Conservation (phyloP, 1,140 invertebrate genomes). For the Pogonomyrmex barbatus region DNA sequence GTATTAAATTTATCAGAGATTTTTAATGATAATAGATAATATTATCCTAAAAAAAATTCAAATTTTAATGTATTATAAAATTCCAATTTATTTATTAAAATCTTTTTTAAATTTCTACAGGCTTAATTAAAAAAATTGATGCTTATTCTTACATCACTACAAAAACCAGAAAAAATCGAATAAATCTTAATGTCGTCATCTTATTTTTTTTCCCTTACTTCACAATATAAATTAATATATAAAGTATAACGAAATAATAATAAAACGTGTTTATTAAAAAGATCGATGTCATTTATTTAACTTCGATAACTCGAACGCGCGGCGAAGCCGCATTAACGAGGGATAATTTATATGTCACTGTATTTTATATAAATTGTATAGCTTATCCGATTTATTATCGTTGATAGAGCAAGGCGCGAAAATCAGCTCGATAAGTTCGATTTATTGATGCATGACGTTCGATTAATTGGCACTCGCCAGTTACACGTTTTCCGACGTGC, state of each 20-base stretch:
- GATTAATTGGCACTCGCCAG: background rate
- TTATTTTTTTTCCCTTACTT: too few species aligned
- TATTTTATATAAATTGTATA: constrained; percentile 1
- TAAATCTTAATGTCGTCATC: too few species aligned
- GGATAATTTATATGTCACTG: constrained; percentile 20
- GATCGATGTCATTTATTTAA: background rate
- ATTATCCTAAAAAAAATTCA: too few species aligned
- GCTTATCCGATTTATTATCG: background rate
- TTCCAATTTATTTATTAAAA: too few species aligned
- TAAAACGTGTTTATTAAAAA: background rate
- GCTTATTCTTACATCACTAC: too few species aligned
- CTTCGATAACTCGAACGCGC: background rate
- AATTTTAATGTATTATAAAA: too few species aligned
- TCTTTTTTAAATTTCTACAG: too few species aligned
- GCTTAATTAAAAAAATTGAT: too few species aligned
- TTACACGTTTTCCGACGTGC: constrained; percentile 15
- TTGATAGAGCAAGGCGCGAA: background rate
- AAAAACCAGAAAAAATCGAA: too few species aligned
- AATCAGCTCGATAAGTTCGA: constrained; percentile 8
- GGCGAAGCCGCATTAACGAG: background rate
- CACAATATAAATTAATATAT: background rate
- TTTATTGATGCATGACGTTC: constrained; percentile 47
- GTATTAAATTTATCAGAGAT: too few species aligned
- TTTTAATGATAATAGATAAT: too few species aligned
- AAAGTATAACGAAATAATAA: background rate